Evolutionary conservation across 2,888 invertebrate genomes (phyloP).

Genomic region (Cyclophora punctaria): DNA sequence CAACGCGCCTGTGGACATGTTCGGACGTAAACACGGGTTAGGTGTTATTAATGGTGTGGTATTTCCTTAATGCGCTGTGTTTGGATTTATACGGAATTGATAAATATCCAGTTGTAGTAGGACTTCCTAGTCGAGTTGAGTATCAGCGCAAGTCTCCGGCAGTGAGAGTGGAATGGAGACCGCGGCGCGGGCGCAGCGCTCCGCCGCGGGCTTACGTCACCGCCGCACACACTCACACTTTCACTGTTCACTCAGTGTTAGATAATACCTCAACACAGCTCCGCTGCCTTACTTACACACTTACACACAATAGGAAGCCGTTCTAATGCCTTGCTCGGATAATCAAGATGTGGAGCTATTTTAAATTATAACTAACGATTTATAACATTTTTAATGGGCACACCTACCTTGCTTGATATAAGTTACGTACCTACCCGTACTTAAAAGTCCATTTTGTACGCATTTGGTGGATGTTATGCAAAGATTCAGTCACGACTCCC

Average conservation of each 20-base stretch:
- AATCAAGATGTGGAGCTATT: constrained; percentile 16
- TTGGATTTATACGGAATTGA: constrained; percentile 30
- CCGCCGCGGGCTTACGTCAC: constrained; percentile 49
- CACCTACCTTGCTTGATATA: constrained; percentile 3
- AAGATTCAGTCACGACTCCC: no score
- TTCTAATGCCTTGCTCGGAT: constrained; percentile 37
- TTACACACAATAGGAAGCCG: constrained; percentile 63
- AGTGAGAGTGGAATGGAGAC: constrained; percentile 55
- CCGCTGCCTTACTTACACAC: constrained; percentile 70
- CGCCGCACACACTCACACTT: constrained; percentile 66
- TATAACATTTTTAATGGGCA: constrained; percentile 10
- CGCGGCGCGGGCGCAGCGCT: constrained; percentile 27
- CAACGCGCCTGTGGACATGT: constrained; percentile 34
- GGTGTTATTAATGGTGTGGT: no score
- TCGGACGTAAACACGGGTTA: constrained; percentile 3
- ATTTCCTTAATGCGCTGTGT: constrained; percentile 7
- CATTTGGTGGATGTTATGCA: no score
- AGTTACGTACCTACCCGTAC: constrained; percentile 4
- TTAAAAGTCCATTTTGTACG: no score
- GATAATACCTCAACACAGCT: constrained; percentile 61
- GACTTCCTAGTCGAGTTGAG: constrained; percentile 57
- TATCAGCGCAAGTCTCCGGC: constrained; percentile 29
- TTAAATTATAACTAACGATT: constrained; percentile 8
- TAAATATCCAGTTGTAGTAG: constrained; percentile 42
- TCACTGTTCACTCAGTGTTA: constrained; percentile 67